A percentile compares a stretch with the other conserved stretches of the same genome.
Conservation (phyloP, 2,113 vertebrate species). For the Hemichromis elongatus region DNA sequence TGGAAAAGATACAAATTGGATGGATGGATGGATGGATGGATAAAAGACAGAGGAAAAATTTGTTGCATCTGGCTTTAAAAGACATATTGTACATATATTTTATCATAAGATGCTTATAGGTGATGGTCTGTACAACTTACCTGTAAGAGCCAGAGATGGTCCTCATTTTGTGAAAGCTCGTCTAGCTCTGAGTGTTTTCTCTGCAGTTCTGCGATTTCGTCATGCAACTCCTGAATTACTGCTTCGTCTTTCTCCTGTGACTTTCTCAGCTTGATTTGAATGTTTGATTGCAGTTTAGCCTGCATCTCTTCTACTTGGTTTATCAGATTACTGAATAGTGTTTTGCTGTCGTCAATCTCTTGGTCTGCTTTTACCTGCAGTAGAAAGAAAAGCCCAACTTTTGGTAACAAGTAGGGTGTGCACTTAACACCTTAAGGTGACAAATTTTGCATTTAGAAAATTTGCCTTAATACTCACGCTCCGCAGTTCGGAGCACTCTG, state of each 20-base stretch:
- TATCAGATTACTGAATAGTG: constrained; percentile 15
- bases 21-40: too few species aligned
- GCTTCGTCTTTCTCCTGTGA: not conserved
- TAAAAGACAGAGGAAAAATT: fast-evolving
- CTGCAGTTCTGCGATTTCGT: constrained; percentile 29
- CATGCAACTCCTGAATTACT: not conserved
- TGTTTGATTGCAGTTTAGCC: not conserved
- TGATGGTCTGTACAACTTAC: not conserved
- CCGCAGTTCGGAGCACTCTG: not conserved
- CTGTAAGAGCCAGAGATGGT: constrained; percentile 44
- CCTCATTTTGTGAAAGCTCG: constrained; percentile 32
- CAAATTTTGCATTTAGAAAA: not conserved
- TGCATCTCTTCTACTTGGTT: not conserved
- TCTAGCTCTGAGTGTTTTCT: constrained; percentile 19
- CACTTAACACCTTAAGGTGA: not conserved
- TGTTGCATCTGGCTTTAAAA: not conserved
- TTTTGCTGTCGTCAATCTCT: not conserved
- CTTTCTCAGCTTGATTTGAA: constrained; percentile 13
- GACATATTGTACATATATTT: not conserved
- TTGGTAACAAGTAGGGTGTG: fast-evolving
- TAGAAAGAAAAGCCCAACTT: not conserved
- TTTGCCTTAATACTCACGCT: not conserved
- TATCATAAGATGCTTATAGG: too few species aligned
- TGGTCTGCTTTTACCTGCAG: constrained; percentile 4
- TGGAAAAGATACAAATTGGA: not conserved